Percentiles rank a stretch among this genome's conserved stretches.
Evolutionary conservation across 2,888 invertebrate genomes (phyloP).

Genomic region (Trichacis sp.): DNA sequence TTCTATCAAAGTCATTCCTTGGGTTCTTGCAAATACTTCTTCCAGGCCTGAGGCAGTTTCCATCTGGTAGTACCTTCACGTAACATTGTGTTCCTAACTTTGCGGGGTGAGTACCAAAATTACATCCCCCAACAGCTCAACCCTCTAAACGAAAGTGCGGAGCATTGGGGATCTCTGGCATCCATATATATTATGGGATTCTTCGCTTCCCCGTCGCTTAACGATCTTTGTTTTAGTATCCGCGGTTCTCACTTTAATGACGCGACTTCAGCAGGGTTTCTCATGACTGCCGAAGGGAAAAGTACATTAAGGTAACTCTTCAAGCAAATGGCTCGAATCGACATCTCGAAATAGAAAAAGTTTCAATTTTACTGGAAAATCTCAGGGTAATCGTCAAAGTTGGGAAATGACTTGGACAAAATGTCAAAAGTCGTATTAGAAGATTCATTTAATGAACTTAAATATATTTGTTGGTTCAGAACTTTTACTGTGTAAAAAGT

Average conservation of each 20-base stretch:
- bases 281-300: slow-evolving; percentile 23
- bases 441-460: no score
- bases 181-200: slow-evolving; percentile 59
- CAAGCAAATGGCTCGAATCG: no score
- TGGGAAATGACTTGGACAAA: no score
- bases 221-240: slow-evolving; percentile 60
- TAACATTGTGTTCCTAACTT: slow-evolving; percentile 62
- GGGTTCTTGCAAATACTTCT: slow-evolving; percentile 53
- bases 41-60: slow-evolving; percentile 45
- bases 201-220: slow-evolving; percentile 55
- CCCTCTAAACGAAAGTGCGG: slow-evolving; percentile 53
- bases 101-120: slow-evolving; percentile 59
- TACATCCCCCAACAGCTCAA: slow-evolving; percentile 55
- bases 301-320: no score
- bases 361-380: no score
- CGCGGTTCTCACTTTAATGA: slow-evolving; percentile 53
- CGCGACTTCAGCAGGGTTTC: slow-evolving; percentile 26
- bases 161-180: slow-evolving; percentile 49
- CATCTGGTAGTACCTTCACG: slow-evolving; percentile 61
- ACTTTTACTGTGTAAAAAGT: no score
- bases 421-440: no score
- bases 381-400: no score
- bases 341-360: no score
- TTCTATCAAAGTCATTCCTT: slow-evolving; percentile 49
- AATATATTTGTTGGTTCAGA: no score